Base-by-base conservation (phyloP, 2,113 vertebrate species). In the Syrmaticus mikado region DNA sequence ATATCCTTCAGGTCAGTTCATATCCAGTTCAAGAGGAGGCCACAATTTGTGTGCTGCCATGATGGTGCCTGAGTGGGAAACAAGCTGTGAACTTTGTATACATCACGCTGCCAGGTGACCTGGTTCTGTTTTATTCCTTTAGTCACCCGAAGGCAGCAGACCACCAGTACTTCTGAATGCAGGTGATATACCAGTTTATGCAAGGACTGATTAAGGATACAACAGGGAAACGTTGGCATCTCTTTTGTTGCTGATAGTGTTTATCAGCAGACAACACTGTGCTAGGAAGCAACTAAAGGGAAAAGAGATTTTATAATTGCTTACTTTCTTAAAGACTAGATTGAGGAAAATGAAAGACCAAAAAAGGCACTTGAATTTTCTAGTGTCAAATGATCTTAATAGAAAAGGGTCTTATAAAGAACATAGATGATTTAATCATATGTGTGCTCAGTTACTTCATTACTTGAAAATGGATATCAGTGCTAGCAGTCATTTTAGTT, bases 41-140 rank as follows among this genome's bases (percentile, higher is more conserved):
- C 40, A 0, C 0, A 5, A 53, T 5, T 48, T 1, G 0, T 19
- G 38, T 46, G 8, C 40, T 1, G 1, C 30, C 19, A 68, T 2
- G 2, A 12, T 61, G 28, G 19, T 38, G 64, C 55, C 48, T n/a
- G 81, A 9, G 36, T 30, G 52, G 85, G 68, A 50, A 67, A 41
- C 4, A 2, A 46, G 71, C 53, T 2, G 13, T 60, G 52, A 82
- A 10, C 66, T 14, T 46, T 2, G 0, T 6, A 19, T 19, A 16
- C 41, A 28, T 10, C 30, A 3, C 20, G 43, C 48, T 76, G 71
- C 53, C 43, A 5, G 3, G 2, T 13, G 13, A 8, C 40, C 20
- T 25, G 16, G 38, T 61, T 84, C 20, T 62, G 1, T 11, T 77
- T 50, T 41, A 24, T 38, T 89, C 5, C 1, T 6, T 55, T 65